These are phyloP conservation scores for Melanocharis versteri DNA, from an alignment of 2,113 vertebrate genomes.

Conservation along the genomic window DNA sequence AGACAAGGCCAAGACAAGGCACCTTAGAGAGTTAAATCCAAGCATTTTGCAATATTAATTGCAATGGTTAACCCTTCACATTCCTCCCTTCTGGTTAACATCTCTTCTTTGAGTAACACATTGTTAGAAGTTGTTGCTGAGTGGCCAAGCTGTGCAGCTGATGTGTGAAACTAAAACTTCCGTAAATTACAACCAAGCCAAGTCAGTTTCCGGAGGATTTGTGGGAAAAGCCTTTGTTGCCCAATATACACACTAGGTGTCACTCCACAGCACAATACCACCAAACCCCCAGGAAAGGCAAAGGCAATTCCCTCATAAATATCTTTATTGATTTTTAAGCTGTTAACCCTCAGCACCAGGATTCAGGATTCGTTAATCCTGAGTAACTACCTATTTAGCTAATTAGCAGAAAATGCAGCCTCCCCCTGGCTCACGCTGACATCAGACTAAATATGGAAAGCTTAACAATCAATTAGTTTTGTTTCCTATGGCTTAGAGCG, in stretches of 20 bases:
- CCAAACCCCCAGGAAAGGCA: not conserved
- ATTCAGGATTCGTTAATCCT: not conserved
- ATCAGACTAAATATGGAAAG: not conserved
- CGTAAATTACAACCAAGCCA: not conserved
- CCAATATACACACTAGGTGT: slow-evolving; percentile 50
- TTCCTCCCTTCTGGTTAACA: not conserved
- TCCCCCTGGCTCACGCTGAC: not conserved
- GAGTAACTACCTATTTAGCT: slow-evolving; percentile 18
- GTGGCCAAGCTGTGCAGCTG: not conserved
- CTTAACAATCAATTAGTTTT: slow-evolving; percentile 24
- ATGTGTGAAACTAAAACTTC: not conserved
- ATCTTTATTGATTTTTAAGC: not conserved
- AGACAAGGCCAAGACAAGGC: not conserved
- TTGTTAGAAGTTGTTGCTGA: not conserved
- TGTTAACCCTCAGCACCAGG: not conserved
- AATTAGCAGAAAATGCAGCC: slow-evolving; percentile 26
- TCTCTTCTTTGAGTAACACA: not conserved
- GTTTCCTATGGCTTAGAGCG: not conserved
- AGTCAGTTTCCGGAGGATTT: not conserved
- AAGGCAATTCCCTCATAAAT: not conserved
- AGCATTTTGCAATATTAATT: not conserved
- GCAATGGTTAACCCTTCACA: not conserved
- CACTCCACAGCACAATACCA: not conserved
- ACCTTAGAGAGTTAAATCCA: not conserved
- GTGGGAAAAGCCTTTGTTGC: not conserved